Conservation (phyloP, 2,888 invertebrate species). For the Camponotus fellah region DNA sequence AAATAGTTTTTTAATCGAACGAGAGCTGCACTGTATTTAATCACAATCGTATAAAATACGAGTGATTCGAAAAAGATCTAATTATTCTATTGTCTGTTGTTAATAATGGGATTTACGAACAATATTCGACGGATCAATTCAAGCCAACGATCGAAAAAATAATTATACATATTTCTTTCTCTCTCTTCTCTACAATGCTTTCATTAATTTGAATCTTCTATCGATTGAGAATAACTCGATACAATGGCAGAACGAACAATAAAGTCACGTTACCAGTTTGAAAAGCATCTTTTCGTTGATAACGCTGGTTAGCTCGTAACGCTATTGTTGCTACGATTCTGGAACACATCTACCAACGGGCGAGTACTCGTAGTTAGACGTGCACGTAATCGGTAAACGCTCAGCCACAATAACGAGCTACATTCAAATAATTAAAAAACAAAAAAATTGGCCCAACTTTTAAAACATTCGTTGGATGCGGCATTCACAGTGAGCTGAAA, state of each 20-base stretch:
- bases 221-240: conserved; percentile 23
- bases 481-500: neutral
- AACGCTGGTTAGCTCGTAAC: neutral
- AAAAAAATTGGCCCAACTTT: neutral
- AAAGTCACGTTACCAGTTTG: conserved; percentile 29
- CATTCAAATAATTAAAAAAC: conserved; percentile 23
- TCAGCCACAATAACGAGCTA: conserved; percentile 26
- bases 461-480: neutral
- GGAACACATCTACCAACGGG: neutral
- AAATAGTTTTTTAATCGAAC: conserved; percentile 37
- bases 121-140: conserved; percentile 14
- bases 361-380: neutral
- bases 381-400: conserved; percentile 40
- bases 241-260: conserved; percentile 20
- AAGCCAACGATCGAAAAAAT: conserved; percentile 2
- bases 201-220: conserved; percentile 24
- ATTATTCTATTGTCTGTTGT: neutral
- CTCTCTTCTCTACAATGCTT: neutral
- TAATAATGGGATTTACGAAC: conserved; percentile 2
- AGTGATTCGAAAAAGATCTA: conserved; percentile 9
- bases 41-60: neutral
- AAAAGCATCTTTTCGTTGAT: conserved; percentile 35
- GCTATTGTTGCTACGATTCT: conserved; percentile 28
- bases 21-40: conserved; percentile 6
- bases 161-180: neutral